Percentiles rank a stretch among this genome's conserved stretches.
Evolutionary conservation across 2,113 vertebrate species (phyloP).

Genomic region (Bubalus kerabau): DNA sequence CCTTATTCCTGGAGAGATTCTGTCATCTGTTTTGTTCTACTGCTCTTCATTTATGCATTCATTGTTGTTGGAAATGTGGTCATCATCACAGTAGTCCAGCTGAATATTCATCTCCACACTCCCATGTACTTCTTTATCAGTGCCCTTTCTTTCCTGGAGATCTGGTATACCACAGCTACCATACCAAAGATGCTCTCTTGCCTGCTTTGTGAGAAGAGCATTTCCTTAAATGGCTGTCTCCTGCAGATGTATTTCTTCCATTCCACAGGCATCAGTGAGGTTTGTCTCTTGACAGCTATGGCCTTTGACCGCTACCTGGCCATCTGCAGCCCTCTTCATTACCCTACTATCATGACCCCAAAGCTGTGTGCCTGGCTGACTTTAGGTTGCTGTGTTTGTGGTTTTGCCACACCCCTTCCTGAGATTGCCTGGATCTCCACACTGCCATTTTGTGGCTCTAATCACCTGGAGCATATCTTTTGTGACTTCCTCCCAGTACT

Average conservation of each 20-base stretch:
- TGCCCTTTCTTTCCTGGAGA: constrained; percentile 58
- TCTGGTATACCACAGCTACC: constrained; percentile 62
- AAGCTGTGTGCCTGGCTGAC: not conserved
- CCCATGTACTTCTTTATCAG: constrained; percentile 68
- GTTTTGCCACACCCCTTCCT: not conserved
- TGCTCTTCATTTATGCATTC: constrained; percentile 53
- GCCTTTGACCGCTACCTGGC: not conserved
- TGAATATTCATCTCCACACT: constrained; percentile 38
- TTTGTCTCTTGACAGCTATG: not conserved
- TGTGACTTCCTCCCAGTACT: not conserved
- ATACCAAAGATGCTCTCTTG: constrained; percentile 47
- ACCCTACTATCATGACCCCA: not conserved
- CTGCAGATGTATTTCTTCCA: constrained; percentile 24
- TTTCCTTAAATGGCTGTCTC: constrained; percentile 47
- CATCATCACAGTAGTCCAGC: constrained; percentile 45
- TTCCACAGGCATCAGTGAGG: not conserved
- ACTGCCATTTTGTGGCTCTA: not conserved
- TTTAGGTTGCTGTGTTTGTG: not conserved
- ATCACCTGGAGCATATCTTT: not conserved
- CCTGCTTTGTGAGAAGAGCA: constrained; percentile 22
- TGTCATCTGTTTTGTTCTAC: constrained; percentile 46
- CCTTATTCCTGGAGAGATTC: constrained; percentile 42
- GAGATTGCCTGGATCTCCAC: not conserved
- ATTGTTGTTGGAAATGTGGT: constrained; percentile 57
- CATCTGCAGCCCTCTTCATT: not conserved